These are phyloP conservation scores for Ennomos fuscantarius DNA, from an alignment of 2,888 invertebrate genomes.

Conservation along the genomic window DNA sequence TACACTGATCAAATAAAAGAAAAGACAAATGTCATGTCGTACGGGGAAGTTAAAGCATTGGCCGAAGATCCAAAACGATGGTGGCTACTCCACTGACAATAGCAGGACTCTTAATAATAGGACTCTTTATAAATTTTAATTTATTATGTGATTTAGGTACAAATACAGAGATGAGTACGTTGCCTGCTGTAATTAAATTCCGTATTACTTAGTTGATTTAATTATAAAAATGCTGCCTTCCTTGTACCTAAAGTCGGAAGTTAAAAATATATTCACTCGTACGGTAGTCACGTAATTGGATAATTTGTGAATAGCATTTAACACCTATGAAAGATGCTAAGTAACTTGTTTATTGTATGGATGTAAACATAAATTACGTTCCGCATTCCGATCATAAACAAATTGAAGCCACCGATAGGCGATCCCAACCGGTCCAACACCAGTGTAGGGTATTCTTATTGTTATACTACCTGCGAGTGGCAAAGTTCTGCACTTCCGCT, in stretches of 20 bases:
- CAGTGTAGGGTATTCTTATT: no score
- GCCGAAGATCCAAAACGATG: no score
- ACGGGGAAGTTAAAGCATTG: no score
- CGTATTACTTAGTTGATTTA: slow-evolving; percentile 8
- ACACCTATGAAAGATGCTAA: slow-evolving; percentile 16
- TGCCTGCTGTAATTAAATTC: slow-evolving; percentile 6
- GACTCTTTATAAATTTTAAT: no score
- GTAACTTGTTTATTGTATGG: slow-evolving; percentile 5
- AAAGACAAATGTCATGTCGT: no score
- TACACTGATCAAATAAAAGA: no score
- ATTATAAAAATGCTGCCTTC: slow-evolving; percentile 18
- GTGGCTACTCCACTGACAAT: no score
- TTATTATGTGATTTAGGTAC: not conserved
- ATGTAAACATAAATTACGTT: slow-evolving; percentile 2
- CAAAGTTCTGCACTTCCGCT: no score
- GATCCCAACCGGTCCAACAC: no score
- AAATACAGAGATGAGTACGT: slow-evolving; percentile 1
- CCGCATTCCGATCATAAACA: slow-evolving; percentile 23
- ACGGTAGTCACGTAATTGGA: not conserved
- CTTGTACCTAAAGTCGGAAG: slow-evolving; percentile 18
- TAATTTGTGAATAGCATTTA: slow-evolving; percentile 19
- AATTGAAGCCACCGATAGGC: no score
- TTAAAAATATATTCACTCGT: slow-evolving; percentile 10
- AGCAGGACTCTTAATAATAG: no score
- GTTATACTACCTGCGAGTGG: no score